Evolutionary conservation across 2,113 vertebrate species (phyloP).

Genomic region (Australoheros scitulus): DNA sequence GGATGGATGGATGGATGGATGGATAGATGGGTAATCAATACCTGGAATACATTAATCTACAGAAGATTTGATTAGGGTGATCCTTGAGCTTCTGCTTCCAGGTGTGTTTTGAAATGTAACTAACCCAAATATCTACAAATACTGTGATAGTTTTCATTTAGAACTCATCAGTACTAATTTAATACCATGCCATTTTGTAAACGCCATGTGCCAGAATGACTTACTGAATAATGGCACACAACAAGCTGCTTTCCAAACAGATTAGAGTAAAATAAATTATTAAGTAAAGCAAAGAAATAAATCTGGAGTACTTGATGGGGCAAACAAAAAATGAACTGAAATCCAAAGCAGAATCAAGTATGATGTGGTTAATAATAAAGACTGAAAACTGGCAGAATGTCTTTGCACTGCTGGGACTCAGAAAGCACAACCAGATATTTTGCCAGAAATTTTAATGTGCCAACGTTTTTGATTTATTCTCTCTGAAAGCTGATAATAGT

Average conservation of each 20-base stretch:
- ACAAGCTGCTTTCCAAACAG: conserved; percentile 8
- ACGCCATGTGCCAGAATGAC: not conserved
- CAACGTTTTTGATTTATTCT: not conserved
- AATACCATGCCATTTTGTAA: not conserved
- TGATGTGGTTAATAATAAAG: conserved; percentile 20
- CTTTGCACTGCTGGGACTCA: not conserved
- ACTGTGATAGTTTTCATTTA: not conserved
- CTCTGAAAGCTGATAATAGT: conserved; percentile 3
- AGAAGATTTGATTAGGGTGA: too few species aligned
- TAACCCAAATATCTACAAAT: not conserved
- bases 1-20: too few species aligned
- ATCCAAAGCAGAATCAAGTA: not conserved
- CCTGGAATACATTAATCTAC: too few species aligned
- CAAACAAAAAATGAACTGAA: not conserved
- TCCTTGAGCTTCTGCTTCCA: too few species aligned
- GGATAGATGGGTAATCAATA: too few species aligned
- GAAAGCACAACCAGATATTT: not conserved
- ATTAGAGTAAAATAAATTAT: conserved; percentile 15
- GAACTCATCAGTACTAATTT: not conserved
- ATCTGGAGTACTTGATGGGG: not conserved
- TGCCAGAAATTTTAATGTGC: not conserved
- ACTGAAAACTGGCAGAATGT: conserved; percentile 8
- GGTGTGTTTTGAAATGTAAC: not conserved
- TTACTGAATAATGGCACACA: not conserved
- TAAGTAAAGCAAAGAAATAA: conserved; percentile 4